Percentiles rank a stretch among this genome's conserved stretches.
phyloP scores from a whole-genome alignment of 2,113 vertebrate species.

The Atlantisia rogersi region DNA sequence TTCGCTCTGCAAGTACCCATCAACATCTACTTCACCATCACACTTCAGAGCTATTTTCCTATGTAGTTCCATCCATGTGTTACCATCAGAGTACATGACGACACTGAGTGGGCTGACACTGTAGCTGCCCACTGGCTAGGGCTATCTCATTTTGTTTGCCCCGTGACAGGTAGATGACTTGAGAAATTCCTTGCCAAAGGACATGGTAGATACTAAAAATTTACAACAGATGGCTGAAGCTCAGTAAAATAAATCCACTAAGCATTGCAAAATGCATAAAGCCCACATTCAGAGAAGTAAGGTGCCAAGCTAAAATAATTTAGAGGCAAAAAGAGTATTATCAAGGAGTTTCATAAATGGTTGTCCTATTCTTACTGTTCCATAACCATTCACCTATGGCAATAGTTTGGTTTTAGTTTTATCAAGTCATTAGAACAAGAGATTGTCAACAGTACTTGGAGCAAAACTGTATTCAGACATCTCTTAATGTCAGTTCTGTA shows the following conservation, averaged over 20 bases:
- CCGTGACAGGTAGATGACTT: not conserved
- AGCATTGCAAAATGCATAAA: not conserved
- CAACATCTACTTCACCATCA: not conserved
- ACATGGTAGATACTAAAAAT: not conserved
- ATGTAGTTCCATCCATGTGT: not conserved
- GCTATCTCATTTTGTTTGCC: not conserved
- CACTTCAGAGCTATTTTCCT: not conserved
- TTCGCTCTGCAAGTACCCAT: not conserved
- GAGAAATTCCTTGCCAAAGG: not conserved
- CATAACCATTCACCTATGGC: not conserved
- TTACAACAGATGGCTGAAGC: not conserved
- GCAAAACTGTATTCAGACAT: not conserved
- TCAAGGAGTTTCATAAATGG: not conserved
- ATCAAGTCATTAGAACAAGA: not conserved
- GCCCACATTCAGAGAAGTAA: not conserved
- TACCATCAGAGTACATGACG: not conserved
- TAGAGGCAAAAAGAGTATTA: not conserved
- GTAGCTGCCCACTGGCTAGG: not conserved
- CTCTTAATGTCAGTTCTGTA: not conserved
- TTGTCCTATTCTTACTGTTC: not conserved
- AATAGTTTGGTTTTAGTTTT: not conserved
- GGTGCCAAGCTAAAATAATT: not conserved
- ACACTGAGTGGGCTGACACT: not conserved
- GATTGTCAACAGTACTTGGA: not conserved
- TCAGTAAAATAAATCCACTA: not conserved